A percentile compares a stretch with the other conserved stretches of the same genome.
Evolutionary conservation across 2,888 invertebrate genomes (phyloP).

Genomic region (Marasmarcha lunaedactyla): DNA sequence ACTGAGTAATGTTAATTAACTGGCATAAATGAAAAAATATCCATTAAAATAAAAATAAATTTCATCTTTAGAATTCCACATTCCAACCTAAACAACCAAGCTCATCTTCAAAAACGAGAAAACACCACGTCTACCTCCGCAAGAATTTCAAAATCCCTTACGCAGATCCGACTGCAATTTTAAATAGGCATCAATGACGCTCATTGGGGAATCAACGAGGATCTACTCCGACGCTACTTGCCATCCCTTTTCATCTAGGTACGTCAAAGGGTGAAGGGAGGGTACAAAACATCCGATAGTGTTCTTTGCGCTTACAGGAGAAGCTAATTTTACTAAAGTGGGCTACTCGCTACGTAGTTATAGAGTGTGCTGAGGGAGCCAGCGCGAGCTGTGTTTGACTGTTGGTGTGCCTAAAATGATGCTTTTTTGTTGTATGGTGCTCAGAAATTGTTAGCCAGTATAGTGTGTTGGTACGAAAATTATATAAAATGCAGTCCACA

Average conservation of each 20-base stretch:
- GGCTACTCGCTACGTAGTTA: conserved; percentile 49
- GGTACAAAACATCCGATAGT: conserved; percentile 59
- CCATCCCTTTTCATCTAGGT: conserved; percentile 46
- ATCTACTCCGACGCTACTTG: conserved; percentile 23
- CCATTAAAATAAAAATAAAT: no score
- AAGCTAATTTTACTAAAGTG: conserved; percentile 69
- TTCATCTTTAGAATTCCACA: no score
- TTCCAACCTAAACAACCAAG: no score
- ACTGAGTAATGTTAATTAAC: no score
- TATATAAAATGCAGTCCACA: no score
- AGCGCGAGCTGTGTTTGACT: conserved; percentile 44
- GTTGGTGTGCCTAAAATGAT: conserved; percentile 37
- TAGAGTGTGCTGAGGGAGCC: conserved; percentile 30
- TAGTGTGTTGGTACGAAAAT: no score
- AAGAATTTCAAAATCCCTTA: no score
- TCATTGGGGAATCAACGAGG: conserved; percentile 30
- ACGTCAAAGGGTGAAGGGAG: conserved; percentile 48
- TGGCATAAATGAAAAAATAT: no score
- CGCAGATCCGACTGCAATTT: not conserved
- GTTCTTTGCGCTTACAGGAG: conserved; percentile 62
- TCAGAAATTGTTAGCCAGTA: no score
- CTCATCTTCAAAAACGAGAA: no score
- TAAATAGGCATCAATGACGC: conserved; percentile 1
- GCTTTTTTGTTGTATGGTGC: no score
- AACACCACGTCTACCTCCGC: no score